Conservation (phyloP, 2,888 invertebrate species). For the Panopea generosa region DNA sequence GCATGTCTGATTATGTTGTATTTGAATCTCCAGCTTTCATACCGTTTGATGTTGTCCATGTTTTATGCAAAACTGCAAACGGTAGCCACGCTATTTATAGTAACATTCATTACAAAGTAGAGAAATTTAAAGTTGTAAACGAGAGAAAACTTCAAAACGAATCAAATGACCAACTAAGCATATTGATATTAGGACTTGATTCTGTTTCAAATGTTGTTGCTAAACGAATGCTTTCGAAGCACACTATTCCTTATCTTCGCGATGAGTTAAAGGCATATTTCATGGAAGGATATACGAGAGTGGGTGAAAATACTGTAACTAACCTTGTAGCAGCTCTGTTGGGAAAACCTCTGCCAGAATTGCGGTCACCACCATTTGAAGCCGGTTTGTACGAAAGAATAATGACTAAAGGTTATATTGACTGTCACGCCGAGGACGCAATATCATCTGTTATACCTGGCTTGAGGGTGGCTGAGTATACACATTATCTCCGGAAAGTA, state of each 20-base stretch:
- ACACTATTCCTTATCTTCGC: constrained; percentile 74
- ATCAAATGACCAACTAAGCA: constrained; percentile 86
- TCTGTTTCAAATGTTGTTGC: constrained; percentile 92
- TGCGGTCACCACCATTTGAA: too few relatives aligned
- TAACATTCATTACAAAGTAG: constrained; percentile 88
- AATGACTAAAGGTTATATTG: constrained; percentile 87
- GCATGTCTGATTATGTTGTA: too few relatives aligned
- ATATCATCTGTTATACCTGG: constrained; percentile 93
- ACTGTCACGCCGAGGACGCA: constrained; percentile 95
- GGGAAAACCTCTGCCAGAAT: constrained; percentile 91
- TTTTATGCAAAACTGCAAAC: constrained; percentile 74
- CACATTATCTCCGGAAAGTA: too few relatives aligned
- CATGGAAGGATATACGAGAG: constrained; percentile 88
- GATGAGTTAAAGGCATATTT: constrained; percentile 84
- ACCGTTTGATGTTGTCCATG: constrained; percentile 32
- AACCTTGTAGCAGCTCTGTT: constrained; percentile 95
- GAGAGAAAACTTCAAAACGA: constrained; percentile 6
- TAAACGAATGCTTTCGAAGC: constrained; percentile 80
- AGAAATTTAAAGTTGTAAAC: constrained; percentile 83
- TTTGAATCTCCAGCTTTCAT: too few relatives aligned
- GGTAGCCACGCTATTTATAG: constrained; percentile 87
- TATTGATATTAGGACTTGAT: constrained; percentile 95
- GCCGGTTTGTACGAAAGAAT: too few relatives aligned
- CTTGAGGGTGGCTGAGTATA: too few relatives aligned
- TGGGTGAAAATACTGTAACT: constrained; percentile 86